These are phyloP conservation scores for Erebia ligea DNA, from an alignment of 2,888 invertebrate genomes.

Conservation along the genomic window DNA sequence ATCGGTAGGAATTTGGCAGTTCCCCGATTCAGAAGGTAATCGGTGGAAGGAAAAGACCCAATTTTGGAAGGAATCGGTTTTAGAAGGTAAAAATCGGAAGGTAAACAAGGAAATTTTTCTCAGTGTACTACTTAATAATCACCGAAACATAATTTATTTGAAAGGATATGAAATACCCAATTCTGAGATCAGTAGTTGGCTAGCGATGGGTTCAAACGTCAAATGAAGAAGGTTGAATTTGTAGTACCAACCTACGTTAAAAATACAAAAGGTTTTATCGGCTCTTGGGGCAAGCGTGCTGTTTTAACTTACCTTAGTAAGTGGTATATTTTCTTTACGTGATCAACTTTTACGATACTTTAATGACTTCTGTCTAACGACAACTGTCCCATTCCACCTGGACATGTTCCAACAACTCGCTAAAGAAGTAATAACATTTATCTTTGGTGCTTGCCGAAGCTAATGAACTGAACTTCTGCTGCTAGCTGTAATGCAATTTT, in stretches of 20 bases:
- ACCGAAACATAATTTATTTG: too few relatives aligned
- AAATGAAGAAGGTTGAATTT: too few relatives aligned
- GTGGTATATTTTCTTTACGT: slow-evolving; percentile 16
- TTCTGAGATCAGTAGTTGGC: too few relatives aligned
- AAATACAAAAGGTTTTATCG: neutral
- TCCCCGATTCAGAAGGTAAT: too few relatives aligned
- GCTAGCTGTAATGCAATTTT: slow-evolving; percentile 26
- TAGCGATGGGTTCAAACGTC: too few relatives aligned
- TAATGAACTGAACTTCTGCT: slow-evolving; percentile 37
- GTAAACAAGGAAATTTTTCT: too few relatives aligned
- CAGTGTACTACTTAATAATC: too few relatives aligned
- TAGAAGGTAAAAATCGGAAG: too few relatives aligned
- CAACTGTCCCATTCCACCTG: slow-evolving; percentile 27
- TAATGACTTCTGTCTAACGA: slow-evolving; percentile 27
- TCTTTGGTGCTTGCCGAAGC: slow-evolving; percentile 33
- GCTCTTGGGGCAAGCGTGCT: neutral
- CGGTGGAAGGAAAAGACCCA: too few relatives aligned
- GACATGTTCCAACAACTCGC: slow-evolving; percentile 35
- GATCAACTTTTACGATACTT: slow-evolving; percentile 23
- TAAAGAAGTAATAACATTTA: slow-evolving; percentile 40
- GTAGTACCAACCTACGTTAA: neutral
- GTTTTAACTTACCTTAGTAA: slow-evolving; percentile 1
- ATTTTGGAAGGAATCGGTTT: too few relatives aligned
- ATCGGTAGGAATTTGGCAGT: too few relatives aligned
- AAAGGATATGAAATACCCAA: too few relatives aligned